phyloP scores from a whole-genome alignment of 1,140 invertebrate species.

The Ostrea edulis region DNA sequence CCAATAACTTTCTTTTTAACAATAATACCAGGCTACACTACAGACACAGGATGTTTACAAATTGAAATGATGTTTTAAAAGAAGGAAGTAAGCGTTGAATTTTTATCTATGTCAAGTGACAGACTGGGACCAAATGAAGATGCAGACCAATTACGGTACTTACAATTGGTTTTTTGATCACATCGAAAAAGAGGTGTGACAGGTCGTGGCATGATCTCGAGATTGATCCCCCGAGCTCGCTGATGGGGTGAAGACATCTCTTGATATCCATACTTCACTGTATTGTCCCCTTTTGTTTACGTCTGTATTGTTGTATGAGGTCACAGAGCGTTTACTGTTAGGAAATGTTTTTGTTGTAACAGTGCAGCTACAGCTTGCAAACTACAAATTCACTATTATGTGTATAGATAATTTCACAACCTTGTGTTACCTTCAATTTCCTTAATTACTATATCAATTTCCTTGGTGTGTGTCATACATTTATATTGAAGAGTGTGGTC shows the following conservation, averaged over 20 bases:
- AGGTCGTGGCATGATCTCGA: conserved; percentile 10
- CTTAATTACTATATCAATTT: not conserved
- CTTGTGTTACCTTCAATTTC: not conserved
- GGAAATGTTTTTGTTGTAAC: not conserved
- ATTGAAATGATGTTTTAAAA: conserved; percentile 18
- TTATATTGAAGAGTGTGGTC: no score
- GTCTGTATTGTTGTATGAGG: not conserved
- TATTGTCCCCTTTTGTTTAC: not conserved
- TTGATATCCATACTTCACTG: not conserved
- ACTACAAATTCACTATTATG: not conserved
- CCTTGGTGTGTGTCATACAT: not conserved
- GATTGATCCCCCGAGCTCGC: not conserved
- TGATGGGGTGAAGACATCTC: not conserved
- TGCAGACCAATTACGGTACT: not conserved
- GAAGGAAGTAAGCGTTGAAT: not conserved
- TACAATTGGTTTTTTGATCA: not conserved
- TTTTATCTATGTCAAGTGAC: not conserved
- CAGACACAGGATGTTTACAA: not conserved
- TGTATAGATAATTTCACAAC: not conserved
- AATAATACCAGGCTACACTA: not conserved
- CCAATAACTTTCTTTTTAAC: not conserved
- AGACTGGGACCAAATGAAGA: not conserved
- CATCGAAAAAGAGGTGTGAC: not conserved
- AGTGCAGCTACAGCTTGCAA: not conserved
- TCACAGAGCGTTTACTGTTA: not conserved